These are phyloP conservation scores for Pseudoatta argentina DNA, from an alignment of 1,140 invertebrate genomes.

Conservation along the genomic window DNA sequence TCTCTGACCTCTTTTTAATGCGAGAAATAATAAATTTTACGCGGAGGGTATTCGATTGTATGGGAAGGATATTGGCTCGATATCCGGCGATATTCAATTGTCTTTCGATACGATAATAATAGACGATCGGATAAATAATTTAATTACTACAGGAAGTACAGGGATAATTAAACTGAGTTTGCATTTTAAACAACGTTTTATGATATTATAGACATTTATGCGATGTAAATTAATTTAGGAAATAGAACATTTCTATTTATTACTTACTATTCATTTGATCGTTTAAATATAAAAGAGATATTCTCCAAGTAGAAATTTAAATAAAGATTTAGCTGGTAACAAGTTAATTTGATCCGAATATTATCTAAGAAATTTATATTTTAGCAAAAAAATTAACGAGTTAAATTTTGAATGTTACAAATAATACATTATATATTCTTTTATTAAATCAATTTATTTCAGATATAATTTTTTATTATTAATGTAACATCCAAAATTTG, in stretches of 20 bases:
- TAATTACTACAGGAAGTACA: not conserved
- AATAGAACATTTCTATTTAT: not conserved
- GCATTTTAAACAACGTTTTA: not conserved
- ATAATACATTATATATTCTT: too few relatives aligned
- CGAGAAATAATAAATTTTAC: constrained; percentile 9
- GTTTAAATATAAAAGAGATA: not conserved
- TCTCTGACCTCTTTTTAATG: not conserved
- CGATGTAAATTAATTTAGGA: constrained; percentile 5
- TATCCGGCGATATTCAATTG: not conserved
- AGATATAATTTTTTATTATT: too few relatives aligned
- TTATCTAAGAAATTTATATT: not conserved
- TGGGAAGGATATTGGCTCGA: not conserved
- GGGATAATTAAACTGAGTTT: not conserved
- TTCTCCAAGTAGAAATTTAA: constrained; percentile 1
- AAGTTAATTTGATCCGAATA: not conserved
- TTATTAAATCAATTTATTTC: too few relatives aligned
- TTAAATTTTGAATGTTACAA: too few relatives aligned
- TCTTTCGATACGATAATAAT: constrained; percentile 31
- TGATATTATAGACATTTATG: not conserved
- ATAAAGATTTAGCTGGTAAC: not conserved
- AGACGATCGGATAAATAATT: constrained; percentile 8
- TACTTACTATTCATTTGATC: not conserved
- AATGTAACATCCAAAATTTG: too few relatives aligned
- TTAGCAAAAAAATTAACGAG: not conserved
- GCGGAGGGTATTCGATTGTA: not conserved